Evolutionary conservation across 1,140 invertebrate genomes (phyloP).

Genomic region (Callitettix versicolor): DNA sequence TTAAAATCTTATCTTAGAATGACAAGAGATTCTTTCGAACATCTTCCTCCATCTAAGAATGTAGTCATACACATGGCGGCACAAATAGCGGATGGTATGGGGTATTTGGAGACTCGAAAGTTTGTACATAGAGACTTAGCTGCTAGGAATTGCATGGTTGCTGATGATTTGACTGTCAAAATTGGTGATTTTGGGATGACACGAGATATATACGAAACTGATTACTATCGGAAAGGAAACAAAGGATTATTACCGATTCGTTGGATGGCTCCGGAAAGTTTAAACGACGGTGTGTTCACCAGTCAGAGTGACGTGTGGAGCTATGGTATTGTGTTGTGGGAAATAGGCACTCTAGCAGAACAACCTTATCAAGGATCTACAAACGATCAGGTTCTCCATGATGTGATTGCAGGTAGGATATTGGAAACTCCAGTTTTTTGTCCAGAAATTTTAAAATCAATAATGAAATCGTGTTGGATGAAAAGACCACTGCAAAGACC

Average conservation of each 20-base stretch:
- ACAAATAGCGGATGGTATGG: constrained; percentile 98
- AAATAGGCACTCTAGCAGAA: constrained; percentile 95
- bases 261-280: constrained; percentile 93
- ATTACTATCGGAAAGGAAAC: constrained; percentile 90
- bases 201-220: constrained; percentile 91
- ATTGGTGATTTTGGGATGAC: constrained; percentile 95
- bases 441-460: constrained; percentile 71
- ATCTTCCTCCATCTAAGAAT: constrained; percentile 46
- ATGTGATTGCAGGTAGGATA: constrained; percentile 78
- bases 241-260: constrained; percentile 70
- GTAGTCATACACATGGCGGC: constrained; percentile 70
- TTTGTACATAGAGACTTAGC: constrained; percentile 96
- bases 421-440: constrained; percentile 89
- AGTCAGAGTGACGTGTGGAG: constrained; percentile 92
- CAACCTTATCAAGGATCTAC: constrained; percentile 85
- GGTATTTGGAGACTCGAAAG: constrained; percentile 85
- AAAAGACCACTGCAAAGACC: constrained; percentile 64
- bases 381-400: constrained; percentile 67
- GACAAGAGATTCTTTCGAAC: constrained; percentile 30
- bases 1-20: constrained; percentile 80
- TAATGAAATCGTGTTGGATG: constrained; percentile 86
- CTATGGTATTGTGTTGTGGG: constrained; percentile 93
- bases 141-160: constrained; percentile 96
- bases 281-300: constrained; percentile 90
- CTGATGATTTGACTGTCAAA: constrained; percentile 82